phyloP scores from a whole-genome alignment of 2,888 invertebrate species.

The Enchytraeus crypticus region DNA sequence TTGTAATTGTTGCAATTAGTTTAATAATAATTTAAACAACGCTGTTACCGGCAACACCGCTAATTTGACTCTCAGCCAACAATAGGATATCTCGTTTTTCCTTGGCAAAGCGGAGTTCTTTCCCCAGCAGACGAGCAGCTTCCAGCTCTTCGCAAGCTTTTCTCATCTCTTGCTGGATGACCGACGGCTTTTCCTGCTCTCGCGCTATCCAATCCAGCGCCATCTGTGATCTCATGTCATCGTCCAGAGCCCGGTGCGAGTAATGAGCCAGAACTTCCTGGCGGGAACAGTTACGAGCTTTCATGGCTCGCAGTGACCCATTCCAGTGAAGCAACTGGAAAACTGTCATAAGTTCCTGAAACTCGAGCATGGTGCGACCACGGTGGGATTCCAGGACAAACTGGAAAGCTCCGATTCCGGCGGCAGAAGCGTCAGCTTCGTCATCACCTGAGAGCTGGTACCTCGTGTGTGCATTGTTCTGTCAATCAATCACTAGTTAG shows the following conservation, averaged over 20 bases:
- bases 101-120: constrained; percentile 84
- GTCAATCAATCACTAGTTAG: no score
- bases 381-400: constrained; percentile 61
- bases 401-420: constrained; percentile 64
- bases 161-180: constrained; percentile 70
- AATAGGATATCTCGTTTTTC: constrained; percentile 89
- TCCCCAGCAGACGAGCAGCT: constrained; percentile 73
- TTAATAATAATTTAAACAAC: no score
- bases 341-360: constrained; percentile 94
- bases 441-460: no score
- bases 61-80: constrained; percentile 74
- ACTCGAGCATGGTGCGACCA: constrained; percentile 82
- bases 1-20: no score
- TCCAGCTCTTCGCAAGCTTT: constrained; percentile 78
- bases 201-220: constrained; percentile 84
- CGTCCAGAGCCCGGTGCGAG: constrained; percentile 80
- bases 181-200: constrained; percentile 60
- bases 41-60: constrained; percentile 9
- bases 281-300: constrained; percentile 84
- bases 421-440: constrained; percentile 59
- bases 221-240: constrained; percentile 87
- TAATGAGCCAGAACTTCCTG: constrained; percentile 80
- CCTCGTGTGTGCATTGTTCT: no score
- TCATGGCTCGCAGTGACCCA: constrained; percentile 88
- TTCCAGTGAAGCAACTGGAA: constrained; percentile 93